Base-by-base conservation (phyloP, 2,888 invertebrate genomes). In the Latrodectus hesperus region DNA sequence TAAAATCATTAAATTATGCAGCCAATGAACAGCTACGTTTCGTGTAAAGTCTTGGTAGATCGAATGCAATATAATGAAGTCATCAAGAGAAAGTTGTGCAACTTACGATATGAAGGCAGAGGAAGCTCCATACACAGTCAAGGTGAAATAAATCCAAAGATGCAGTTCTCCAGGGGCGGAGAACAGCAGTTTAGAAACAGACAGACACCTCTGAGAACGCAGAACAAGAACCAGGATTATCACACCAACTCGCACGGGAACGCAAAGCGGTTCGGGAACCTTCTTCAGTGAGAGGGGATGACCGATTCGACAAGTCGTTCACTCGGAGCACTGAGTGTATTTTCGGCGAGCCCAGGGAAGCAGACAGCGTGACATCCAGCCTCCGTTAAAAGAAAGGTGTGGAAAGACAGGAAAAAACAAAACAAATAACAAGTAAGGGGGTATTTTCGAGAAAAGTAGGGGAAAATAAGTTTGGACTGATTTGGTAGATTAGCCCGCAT, bases 291-390 rank as follows among this genome's bases (percentile, higher is more conserved):
- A 51, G 72, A 17, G 38, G 49, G 64, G 73, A 52, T 80, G 80
- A 80, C 73, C 73, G 53, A 81, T 17, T 51, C 12, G 60, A 60
- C 60, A 60, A 60, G 14, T 60, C 12, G 60, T n/a, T 51, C 65
- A 17, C 76, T 38, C 38, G 38, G 38, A 4, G 38, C 38, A 38
- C 38, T 38, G 60, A 10, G 60, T 60, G 60, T 16, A 60, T n/a
- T 60, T 60, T 60, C 38, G 38, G 38, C 38, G 38, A 6, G 17
- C 64, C 9, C 38, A 16, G n/a, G 51, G 53, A 64, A n/a, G 17
- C 76, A 84, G 77, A 67, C n/a, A 74, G 72, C 84, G 84, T 84
- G 72, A 77, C 73, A 76, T 53, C 52, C 77, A 72, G 77, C 77
- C 84, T 64, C 71, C 60, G 53, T 64, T 38, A 76, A 76, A 65